Conservation (phyloP, 2,797 vertebrate genomes). For the Erithacus rubecula region DNA sequence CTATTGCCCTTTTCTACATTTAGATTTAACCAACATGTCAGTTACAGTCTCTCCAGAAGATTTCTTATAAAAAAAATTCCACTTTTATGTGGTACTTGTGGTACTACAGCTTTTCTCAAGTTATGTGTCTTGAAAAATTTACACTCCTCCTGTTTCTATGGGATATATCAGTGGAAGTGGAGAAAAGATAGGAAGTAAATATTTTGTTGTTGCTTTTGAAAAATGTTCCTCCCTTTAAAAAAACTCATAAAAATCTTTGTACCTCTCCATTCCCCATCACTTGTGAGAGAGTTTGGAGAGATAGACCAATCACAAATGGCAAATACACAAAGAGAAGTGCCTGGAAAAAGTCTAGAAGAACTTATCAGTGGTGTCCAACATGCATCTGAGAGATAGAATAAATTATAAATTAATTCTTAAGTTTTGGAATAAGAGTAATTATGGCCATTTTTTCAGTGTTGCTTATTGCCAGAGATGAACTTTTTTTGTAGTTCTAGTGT, state of each 20-base stretch:
- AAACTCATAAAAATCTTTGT: neutral
- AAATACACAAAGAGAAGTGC: neutral
- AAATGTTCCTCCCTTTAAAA: neutral
- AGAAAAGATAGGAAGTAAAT: neutral
- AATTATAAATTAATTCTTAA: neutral
- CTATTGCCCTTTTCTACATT: constrained; percentile 62
- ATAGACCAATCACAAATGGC: neutral
- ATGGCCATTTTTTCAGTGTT: neutral
- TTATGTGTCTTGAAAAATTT: neutral
- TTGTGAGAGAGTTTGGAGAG: neutral
- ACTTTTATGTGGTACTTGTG: neutral
- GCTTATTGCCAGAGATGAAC: neutral
- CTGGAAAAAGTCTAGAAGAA: neutral
- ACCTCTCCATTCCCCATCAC: neutral
- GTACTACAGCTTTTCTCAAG: neutral
- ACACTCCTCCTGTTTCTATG: neutral
- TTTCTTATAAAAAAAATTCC: neutral
- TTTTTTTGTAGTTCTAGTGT: neutral
- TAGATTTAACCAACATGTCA: constrained; percentile 37
- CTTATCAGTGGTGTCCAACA: too few species aligned
- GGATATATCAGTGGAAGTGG: neutral
- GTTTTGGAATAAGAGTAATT: neutral
- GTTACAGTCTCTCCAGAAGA: constrained; percentile 18
- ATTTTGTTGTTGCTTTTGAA: neutral
- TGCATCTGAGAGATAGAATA: neutral